Percentiles rank a stretch among this genome's conserved stretches.
Evolutionary conservation across 2,797 vertebrate genomes (phyloP).

Genomic region (Pangasius macronema): DNA sequence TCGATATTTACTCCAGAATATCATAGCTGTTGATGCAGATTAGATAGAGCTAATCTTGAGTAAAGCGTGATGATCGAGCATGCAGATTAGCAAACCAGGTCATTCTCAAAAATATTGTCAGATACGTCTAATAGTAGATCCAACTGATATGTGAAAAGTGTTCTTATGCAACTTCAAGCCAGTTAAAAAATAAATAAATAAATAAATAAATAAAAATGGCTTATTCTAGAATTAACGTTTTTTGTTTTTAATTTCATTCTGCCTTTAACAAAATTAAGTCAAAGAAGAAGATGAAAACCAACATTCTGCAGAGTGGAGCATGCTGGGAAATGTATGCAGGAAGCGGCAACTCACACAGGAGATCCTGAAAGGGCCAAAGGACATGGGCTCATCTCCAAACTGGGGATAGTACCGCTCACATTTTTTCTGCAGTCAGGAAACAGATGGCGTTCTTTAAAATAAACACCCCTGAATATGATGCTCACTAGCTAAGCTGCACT

Average conservation of each 20-base stretch:
- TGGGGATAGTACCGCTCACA: constrained; percentile 94
- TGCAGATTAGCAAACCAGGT: not conserved
- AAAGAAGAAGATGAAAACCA: not conserved
- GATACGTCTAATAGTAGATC: not conserved
- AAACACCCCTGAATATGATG: not conserved
- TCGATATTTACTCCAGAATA: not conserved
- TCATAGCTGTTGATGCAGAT: not conserved
- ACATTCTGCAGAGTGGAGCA: constrained; percentile 4
- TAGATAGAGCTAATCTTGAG: not conserved
- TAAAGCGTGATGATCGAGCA: not conserved
- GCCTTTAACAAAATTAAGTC: not conserved
- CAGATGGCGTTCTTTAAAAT: constrained; percentile 23
- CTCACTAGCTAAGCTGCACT: not conserved
- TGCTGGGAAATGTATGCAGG: constrained; percentile 27
- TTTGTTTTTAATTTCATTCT: not conserved
- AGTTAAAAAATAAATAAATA: too few species aligned
- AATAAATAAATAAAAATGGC: too few species aligned
- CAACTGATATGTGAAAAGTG: not conserved
- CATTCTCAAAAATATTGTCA: not conserved
- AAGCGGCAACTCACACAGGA: constrained; percentile 86
- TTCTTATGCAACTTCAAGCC: not conserved
- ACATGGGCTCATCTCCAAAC: constrained; percentile 83
- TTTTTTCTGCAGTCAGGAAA: constrained; percentile 87
- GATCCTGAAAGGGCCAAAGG: constrained; percentile 91
- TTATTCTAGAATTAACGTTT: not conserved